Base-by-base conservation (phyloP, 2,888 invertebrate genomes). In the Sesamia inferens region DNA sequence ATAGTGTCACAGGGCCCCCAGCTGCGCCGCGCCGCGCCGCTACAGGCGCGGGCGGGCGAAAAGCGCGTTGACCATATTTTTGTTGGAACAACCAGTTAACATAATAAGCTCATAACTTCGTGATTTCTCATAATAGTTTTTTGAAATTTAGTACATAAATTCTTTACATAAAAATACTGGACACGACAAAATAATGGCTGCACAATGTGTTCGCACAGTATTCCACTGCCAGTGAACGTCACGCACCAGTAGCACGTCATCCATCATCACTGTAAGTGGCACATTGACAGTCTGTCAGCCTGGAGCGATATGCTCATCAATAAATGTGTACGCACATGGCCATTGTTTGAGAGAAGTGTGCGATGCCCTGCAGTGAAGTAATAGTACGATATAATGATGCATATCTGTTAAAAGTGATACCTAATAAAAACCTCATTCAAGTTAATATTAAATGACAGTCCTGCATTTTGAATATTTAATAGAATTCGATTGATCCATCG, bases 201-300 rank as follows among this genome's bases (percentile, higher is more conserved):
- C 16, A 55, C 63, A 54, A 63, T 63, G 0, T 31, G 6, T 14
- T 10, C 51, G 2, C 14, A 0, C n/a, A 51, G 59, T 74, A 31
- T 55, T 10, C 62, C 42, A 10, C 47, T 31, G 59, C 31, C 80
- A 54, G 58, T 79, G 71, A 71, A 54, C 62, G 61, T 55, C 62
- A 54, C 19, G 47, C 62, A 24, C 8, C 54, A 54, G 59, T 48
- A 68, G 24, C 59, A 14, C 55, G 51, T 68, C 71, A 79, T 75
- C 75, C 61, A 68, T 79, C 79, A 79, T 79, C 54, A 58, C 54
- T n/a, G 57, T 71, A 71, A 75, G 71, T 79, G 71, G 48, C 80
- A 75, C 61, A 62, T 54, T 51, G 75, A 65, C 68, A 71, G 67
- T 22, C 31, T 44, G 59, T 10, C 68, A 16, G 68, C n/a, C 55